Percentiles rank a stretch among this genome's conserved stretches.
Conservation (phyloP, 2,797 vertebrate genomes). For the Falco concolor region DNA sequence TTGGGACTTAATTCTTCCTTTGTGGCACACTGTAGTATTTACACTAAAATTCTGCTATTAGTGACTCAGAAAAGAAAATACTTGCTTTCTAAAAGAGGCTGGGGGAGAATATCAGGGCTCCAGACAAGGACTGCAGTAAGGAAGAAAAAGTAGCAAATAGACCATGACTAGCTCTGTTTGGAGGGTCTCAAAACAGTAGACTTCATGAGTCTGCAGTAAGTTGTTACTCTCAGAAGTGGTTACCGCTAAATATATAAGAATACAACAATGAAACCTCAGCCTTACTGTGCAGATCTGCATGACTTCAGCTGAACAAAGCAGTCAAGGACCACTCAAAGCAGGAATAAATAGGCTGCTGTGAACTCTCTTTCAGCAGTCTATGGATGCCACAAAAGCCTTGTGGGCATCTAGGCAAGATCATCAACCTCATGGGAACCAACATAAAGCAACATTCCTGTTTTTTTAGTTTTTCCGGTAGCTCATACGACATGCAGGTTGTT, state of each 20-base stretch:
- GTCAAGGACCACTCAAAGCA: neutral
- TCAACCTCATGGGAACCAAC: neutral
- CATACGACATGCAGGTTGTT: neutral
- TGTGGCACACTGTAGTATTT: neutral
- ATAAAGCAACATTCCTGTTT: neutral
- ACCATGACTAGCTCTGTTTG: neutral
- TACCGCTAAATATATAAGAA: neutral
- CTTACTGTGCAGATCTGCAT: neutral
- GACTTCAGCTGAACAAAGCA: slow-evolving; percentile 38
- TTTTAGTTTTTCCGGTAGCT: neutral
- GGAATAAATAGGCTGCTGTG: neutral
- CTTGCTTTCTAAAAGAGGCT: neutral
- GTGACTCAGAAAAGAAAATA: neutral
- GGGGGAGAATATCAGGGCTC: neutral
- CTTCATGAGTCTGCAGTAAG: neutral
- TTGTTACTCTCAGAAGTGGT: neutral
- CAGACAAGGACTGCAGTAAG: neutral
- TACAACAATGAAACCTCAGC: neutral
- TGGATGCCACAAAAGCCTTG: neutral
- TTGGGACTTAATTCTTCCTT: neutral
- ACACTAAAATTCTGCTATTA: neutral
- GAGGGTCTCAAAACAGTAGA: neutral
- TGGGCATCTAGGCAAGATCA: neutral
- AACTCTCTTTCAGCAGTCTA: neutral
- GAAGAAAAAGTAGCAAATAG: neutral